Evolutionary conservation across 2,888 invertebrate species (phyloP).

Genomic region (Drosophila melanosoma): DNA sequence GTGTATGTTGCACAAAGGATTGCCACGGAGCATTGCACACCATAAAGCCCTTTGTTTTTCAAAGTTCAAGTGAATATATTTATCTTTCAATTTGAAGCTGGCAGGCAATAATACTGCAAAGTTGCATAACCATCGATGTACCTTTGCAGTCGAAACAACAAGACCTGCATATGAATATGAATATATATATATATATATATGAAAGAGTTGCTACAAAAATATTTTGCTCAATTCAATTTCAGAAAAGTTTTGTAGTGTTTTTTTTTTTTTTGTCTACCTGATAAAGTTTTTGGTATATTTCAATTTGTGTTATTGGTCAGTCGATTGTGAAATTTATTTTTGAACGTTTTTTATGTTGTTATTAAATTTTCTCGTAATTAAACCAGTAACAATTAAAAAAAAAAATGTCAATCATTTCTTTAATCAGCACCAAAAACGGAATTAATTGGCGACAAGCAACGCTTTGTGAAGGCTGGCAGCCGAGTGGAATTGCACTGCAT

Average conservation of each 20-base stretch:
- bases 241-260: background rate
- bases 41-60: background rate
- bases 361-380: background rate
- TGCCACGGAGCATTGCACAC: background rate
- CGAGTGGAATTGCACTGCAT: constrained; percentile 94
- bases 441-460: constrained; percentile 94
- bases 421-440: constrained; percentile 94
- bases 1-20: background rate
- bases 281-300: background rate
- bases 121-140: background rate
- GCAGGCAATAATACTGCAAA: background rate
- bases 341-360: background rate
- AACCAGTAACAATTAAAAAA: background rate
- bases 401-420: background rate
- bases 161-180: background rate
- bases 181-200: background rate
- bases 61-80: background rate
- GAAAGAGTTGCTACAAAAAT: background rate
- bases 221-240: background rate
- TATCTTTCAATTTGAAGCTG: background rate
- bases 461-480: constrained; percentile 96
- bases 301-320: background rate
- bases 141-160: background rate
- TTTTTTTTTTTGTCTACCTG: background rate
- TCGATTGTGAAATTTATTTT: background rate